Percentiles rank a stretch among this genome's conserved stretches.
Evolutionary conservation across 2,888 invertebrate species (phyloP).

Genomic region (Tridacna crocea): DNA sequence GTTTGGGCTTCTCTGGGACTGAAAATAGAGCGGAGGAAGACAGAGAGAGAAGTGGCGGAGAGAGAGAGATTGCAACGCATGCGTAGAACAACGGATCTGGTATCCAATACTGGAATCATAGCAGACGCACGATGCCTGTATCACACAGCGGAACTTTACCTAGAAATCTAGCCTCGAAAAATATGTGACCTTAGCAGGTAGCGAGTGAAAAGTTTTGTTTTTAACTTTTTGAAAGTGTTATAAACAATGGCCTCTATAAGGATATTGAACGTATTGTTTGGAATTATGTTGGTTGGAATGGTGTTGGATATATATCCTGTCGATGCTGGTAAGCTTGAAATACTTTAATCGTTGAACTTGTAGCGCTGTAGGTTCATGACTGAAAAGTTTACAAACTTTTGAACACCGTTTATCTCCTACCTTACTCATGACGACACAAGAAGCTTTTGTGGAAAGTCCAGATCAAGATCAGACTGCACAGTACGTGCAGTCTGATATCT

Average conservation of each 20-base stretch:
- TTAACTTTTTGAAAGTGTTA: constrained; percentile 12
- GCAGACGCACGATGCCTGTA: constrained; percentile 17
- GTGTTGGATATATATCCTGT: background rate
- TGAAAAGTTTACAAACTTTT: constrained; percentile 14
- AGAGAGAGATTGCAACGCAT: background rate
- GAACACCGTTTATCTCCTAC: too few relatives aligned
- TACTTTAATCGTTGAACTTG: background rate
- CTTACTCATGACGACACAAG: too few relatives aligned
- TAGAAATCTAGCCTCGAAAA: constrained; percentile 17
- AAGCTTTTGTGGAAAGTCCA: too few relatives aligned
- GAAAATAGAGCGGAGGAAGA: background rate
- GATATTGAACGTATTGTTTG: constrained; percentile 14
- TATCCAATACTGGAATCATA: constrained; percentile 22
- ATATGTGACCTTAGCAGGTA: constrained; percentile 18
- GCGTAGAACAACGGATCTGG: background rate
- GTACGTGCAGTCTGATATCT: too few relatives aligned
- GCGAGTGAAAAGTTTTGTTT: background rate
- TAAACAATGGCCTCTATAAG: constrained; percentile 11
- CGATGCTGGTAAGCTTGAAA: background rate
- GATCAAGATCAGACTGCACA: too few relatives aligned
- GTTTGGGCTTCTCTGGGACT: background rate
- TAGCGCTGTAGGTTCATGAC: background rate
- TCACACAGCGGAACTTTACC: constrained; percentile 4
- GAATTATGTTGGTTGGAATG: background rate
- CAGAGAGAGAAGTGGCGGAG: background rate